phyloP scores from a whole-genome alignment of 2,113 vertebrate species.

The Tiliqua scincoides region DNA sequence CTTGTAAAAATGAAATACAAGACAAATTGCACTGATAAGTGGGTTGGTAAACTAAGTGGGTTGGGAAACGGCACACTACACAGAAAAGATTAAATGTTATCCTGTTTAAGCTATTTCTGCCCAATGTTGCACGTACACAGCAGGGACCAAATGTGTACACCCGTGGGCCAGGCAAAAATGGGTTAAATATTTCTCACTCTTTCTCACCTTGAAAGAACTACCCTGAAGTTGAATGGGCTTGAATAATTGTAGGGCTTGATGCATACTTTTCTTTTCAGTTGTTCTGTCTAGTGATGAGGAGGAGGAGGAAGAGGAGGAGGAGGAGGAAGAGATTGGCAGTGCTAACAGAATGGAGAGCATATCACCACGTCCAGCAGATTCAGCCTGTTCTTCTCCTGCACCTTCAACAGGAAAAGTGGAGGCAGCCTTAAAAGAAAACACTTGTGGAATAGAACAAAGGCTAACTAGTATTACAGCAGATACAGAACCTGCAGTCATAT shows the following conservation, averaged over 20 bases:
- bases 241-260: not conserved
- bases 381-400: conserved; percentile 89
- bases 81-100: not conserved
- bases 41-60: too few relatives aligned
- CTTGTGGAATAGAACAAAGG: conserved; percentile 80
- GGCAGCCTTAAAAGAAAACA: conserved; percentile 86
- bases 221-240: not conserved
- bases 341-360: conserved; percentile 86
- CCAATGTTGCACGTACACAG: too few relatives aligned
- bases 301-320: conserved; percentile 84
- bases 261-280: conserved; percentile 79
- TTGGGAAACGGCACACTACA: not conserved
- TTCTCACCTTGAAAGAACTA: not conserved
- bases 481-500: conserved; percentile 76
- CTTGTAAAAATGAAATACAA: not conserved
- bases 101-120: too few relatives aligned
- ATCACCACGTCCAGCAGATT: conserved; percentile 91
- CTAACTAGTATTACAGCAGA: conserved; percentile 80
- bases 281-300: conserved; percentile 94
- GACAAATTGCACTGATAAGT: not conserved
- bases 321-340: conserved; percentile 84
- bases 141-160: too few relatives aligned
- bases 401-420: conserved; percentile 91
- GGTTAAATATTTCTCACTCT: not conserved
- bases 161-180: too few relatives aligned